These are phyloP conservation scores for Diploscapter pachys DNA, from an alignment of 1,140 invertebrate species.

Conservation along the genomic window DNA sequence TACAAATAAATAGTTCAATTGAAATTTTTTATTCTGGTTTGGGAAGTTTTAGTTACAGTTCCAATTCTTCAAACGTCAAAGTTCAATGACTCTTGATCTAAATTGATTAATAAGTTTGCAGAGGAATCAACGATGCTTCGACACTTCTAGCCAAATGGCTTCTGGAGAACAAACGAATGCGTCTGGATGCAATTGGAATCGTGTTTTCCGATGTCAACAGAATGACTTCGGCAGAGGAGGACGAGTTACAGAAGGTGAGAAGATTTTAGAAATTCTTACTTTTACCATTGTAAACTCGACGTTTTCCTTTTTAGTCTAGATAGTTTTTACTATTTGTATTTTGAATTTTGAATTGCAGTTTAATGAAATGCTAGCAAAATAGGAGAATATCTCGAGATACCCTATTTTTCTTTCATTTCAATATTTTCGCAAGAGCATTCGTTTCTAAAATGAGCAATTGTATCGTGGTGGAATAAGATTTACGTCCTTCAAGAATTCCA, in stretches of 20 bases:
- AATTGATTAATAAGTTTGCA: not conserved
- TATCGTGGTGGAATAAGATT: no score
- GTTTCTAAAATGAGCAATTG: no score
- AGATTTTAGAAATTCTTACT: not conserved
- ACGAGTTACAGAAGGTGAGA: constrained; percentile 13
- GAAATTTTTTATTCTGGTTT: no score
- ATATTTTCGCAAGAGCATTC: no score
- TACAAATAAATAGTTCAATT: no score
- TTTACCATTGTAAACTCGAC: not conserved
- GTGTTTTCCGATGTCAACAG: constrained; percentile 7
- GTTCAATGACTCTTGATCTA: no score
- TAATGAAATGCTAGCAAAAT: no score
- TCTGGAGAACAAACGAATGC: constrained; percentile 12
- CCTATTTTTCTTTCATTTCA: no score
- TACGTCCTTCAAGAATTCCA: no score
- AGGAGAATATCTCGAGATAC: no score
- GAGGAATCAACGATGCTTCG: constrained; percentile 8
- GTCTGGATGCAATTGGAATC: constrained; percentile 17
- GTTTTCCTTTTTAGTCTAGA: not conserved
- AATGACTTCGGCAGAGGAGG: constrained; percentile 17
- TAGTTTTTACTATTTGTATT: not conserved
- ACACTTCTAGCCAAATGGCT: constrained; percentile 14
- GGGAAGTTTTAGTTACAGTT: no score
- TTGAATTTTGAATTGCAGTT: constrained; percentile 6
- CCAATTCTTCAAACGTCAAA: no score